phyloP scores from a whole-genome alignment of 2,888 invertebrate genomes.

The Brachycybe producta region DNA sequence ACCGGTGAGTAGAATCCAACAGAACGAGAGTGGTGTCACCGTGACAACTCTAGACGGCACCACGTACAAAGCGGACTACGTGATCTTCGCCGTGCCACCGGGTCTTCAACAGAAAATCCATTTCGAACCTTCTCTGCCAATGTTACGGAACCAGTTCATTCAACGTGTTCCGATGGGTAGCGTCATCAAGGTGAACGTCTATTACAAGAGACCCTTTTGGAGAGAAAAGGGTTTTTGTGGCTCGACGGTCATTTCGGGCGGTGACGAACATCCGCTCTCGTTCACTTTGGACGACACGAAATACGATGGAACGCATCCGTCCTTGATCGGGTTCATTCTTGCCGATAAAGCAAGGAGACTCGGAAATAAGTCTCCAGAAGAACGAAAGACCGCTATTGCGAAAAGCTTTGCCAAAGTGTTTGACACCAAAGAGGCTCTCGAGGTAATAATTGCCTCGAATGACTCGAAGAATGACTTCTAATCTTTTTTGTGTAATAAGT shows the following conservation, averaged over 20 bases:
- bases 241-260: conserved; percentile 21
- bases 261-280: conserved; percentile 24
- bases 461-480: background rate
- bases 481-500: background rate
- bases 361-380: conserved; percentile 24
- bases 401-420: conserved; percentile 28
- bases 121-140: conserved; percentile 32
- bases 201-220: conserved; percentile 37
- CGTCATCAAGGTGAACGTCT: conserved; percentile 35
- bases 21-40: conserved; percentile 5
- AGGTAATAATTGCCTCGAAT: conserved; percentile 22
- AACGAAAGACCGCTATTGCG: conserved; percentile 25
- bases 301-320: conserved; percentile 26
- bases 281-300: conserved; percentile 27
- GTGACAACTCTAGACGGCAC: conserved; percentile 23
- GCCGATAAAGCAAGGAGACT: conserved; percentile 28
- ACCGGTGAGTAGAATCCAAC: conserved; percentile 19
- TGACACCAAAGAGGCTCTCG: conserved; percentile 26
- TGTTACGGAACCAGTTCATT: conserved; percentile 29
- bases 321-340: conserved; percentile 28
- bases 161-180: conserved; percentile 35
- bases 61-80: conserved; percentile 23
- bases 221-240: conserved; percentile 22
- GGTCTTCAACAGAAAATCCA: conserved; percentile 31
- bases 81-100: conserved; percentile 33